Conservation (phyloP, 1,140 invertebrate species). For the Drosophila melanica region DNA sequence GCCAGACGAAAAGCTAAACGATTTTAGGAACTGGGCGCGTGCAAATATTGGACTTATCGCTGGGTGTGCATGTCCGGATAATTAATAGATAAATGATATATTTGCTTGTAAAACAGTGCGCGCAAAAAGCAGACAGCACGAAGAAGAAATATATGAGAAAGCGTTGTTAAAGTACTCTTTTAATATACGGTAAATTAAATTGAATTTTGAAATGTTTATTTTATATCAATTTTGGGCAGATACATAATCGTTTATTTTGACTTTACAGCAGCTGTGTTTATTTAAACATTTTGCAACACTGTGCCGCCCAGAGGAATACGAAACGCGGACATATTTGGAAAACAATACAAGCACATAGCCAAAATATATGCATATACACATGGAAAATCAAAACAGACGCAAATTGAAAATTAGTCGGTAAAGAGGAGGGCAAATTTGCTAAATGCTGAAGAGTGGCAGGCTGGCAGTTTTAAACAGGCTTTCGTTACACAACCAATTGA, state of each 20-base stretch:
- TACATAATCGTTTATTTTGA: conserved; percentile 7
- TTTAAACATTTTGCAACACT: conserved; percentile 26
- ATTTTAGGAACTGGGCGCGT: conserved; percentile 38
- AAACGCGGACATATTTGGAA: conserved; percentile 32
- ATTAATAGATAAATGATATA: conserved; percentile 70
- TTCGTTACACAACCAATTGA: conserved; percentile 64
- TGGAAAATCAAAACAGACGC: conserved; percentile 41
- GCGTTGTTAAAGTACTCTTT: background rate
- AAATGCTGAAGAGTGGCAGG: conserved; percentile 20
- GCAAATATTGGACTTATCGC: conserved; percentile 33
- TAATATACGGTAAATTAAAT: too few species aligned
- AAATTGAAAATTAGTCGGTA: conserved; percentile 43
- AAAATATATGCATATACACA: conserved; percentile 16
- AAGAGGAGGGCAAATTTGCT: background rate
- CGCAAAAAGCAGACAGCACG: background rate
- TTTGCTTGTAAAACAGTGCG: conserved; percentile 2
- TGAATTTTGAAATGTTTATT: too few species aligned
- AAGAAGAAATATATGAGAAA: background rate
- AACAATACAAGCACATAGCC: conserved; percentile 16
- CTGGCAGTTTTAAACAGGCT: conserved; percentile 56
- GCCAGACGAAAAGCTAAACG: conserved; percentile 41
- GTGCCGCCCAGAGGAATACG: conserved; percentile 12
- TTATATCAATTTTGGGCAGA: background rate
- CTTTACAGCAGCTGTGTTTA: conserved; percentile 29
- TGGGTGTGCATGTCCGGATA: conserved; percentile 56